These are phyloP conservation scores for Hymenochirus boettgeri DNA, from an alignment of 2,113 vertebrate species.

Conservation along the genomic window DNA sequence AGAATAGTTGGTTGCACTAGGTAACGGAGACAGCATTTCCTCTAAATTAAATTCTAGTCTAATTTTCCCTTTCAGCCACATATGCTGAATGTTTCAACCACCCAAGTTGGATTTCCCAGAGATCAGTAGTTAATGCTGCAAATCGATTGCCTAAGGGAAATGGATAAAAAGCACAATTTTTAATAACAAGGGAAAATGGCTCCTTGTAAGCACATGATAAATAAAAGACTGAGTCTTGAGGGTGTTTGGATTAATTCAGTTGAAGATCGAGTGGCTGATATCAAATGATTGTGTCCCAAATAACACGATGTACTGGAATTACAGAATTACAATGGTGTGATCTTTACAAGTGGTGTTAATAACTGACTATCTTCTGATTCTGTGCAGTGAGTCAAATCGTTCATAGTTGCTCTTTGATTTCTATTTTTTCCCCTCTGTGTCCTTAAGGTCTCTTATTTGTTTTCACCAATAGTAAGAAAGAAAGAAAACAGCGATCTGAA, in stretches of 20 bases:
- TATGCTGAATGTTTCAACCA: conserved; percentile 7
- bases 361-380: background rate
- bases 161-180: background rate
- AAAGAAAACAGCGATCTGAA: no score
- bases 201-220: conserved; percentile 25
- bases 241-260: conserved; percentile 26
- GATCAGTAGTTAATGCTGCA: conserved; percentile 7
- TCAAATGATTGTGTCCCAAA: conserved; percentile 28
- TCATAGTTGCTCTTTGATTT: no score
- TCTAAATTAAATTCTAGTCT: conserved; percentile 22
- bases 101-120: conserved; percentile 13
- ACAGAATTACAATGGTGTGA: background rate
- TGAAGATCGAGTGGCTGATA: conserved; percentile 24
- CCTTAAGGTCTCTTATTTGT: no score
- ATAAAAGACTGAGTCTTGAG: conserved; percentile 21
- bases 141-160: conserved; percentile 13
- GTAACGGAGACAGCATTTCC: background rate
- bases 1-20: conserved; percentile 20
- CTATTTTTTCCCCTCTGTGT: no score
- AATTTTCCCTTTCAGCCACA: conserved; percentile 13
- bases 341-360: background rate
- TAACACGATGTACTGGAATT: conserved; percentile 5
- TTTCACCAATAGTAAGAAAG: no score
- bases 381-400: no score
- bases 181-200: conserved; percentile 13